A percentile compares a stretch with the other conserved stretches of the same genome.
phyloP scores from a whole-genome alignment of 2,888 invertebrate genomes.

The Lasioglossum leucozonium region DNA sequence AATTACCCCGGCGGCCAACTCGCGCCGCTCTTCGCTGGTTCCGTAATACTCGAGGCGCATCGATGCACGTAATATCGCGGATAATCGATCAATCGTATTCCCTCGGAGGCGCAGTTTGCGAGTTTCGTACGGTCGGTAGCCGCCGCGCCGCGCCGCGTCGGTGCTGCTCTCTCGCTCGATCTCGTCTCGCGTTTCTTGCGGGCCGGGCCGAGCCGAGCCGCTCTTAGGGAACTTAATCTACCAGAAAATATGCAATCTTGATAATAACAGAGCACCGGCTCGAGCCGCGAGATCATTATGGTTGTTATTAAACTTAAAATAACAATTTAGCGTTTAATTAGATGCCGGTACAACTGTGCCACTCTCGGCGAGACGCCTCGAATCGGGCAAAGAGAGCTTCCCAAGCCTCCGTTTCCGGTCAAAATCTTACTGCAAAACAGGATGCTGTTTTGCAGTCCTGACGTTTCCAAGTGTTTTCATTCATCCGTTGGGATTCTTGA shows the following conservation, averaged over 20 bases:
- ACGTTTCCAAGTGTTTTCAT: background rate
- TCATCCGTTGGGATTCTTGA: background rate
- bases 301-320: slow-evolving; percentile 82
- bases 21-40: background rate
- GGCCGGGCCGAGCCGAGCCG: background rate
- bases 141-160: background rate
- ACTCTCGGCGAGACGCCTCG: slow-evolving; percentile 16
- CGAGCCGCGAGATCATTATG: slow-evolving; percentile 80
- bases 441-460: slow-evolving; percentile 8
- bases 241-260: slow-evolving; percentile 84
- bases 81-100: slow-evolving; percentile 60
- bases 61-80: slow-evolving; percentile 45
- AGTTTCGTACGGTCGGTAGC: slow-evolving; percentile 49
- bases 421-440: slow-evolving; percentile 62
- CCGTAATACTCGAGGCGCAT: slow-evolving; percentile 13
- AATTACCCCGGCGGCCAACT: slow-evolving; percentile 20
- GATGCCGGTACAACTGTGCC: slow-evolving; percentile 65
- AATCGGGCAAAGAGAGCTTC: slow-evolving; percentile 20
- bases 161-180: slow-evolving; percentile 40
- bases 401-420: slow-evolving; percentile 59
- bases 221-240: slow-evolving; percentile 79
- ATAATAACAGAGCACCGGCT: slow-evolving; percentile 81
- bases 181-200: slow-evolving; percentile 42
- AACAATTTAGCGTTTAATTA: slow-evolving; percentile 83
- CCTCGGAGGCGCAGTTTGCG: slow-evolving; percentile 50